Evolutionary conservation across 2,113 vertebrate species (phyloP).

Genomic region (Oenanthe oenanthe): DNA sequence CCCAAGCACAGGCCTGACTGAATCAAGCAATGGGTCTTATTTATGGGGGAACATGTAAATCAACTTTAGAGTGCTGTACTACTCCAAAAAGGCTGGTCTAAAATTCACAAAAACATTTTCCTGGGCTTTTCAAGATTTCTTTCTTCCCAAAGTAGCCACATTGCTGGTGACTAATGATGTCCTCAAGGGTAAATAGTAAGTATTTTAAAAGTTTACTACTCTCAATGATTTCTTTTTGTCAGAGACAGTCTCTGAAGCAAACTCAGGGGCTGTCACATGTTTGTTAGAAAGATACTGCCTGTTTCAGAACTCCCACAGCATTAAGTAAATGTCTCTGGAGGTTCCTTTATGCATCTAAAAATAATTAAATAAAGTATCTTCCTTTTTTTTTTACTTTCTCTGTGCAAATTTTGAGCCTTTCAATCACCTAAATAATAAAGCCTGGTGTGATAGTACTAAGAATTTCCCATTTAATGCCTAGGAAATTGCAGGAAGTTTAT

Average conservation of each 20-base stretch:
- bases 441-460: neutral
- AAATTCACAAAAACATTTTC: neutral
- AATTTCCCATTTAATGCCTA: neutral
- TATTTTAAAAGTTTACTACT: neutral
- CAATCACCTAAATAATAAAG: neutral
- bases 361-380: neutral
- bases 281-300: neutral
- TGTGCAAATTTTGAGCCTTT: neutral
- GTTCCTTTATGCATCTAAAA: neutral
- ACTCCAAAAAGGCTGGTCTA: neutral
- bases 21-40: neutral
- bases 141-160: neutral
- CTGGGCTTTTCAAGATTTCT: neutral
- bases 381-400: neutral
- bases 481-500: conserved; percentile 7
- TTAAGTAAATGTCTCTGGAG: neutral
- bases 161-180: neutral
- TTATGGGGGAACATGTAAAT: neutral
- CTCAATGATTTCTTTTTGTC: neutral
- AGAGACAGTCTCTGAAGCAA: neutral
- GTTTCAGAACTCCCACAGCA: neutral
- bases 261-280: neutral
- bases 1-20: neutral
- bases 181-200: neutral
- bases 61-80: neutral